phyloP scores from a whole-genome alignment of 2,797 vertebrate genomes.

The Pteronotus mesoamericanus region DNA sequence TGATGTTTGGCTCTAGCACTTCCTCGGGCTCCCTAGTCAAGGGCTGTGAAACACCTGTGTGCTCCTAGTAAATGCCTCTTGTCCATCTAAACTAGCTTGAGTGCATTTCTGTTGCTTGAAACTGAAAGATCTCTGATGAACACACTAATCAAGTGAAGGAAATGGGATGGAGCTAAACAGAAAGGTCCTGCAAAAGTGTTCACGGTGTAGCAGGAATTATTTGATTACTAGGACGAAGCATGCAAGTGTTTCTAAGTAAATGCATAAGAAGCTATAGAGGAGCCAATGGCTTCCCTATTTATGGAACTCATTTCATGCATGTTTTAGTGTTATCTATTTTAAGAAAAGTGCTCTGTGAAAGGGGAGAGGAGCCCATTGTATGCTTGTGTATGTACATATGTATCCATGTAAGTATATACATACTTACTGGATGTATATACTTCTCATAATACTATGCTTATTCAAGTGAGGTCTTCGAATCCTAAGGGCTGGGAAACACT shows the following conservation, averaged over 20 bases:
- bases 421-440: too few species aligned
- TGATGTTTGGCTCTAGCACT: neutral
- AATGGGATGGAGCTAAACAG: neutral
- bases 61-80: neutral
- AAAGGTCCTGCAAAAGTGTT: neutral
- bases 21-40: neutral
- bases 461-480: neutral
- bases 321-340: neutral
- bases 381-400: neutral
- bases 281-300: neutral
- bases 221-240: neutral
- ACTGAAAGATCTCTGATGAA: neutral
- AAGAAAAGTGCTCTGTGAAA: neutral
- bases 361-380: neutral
- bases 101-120: neutral
- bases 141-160: neutral
- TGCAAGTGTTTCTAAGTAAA: neutral
- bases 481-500: neutral
- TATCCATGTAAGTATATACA: neutral
- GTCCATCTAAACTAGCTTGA: neutral
- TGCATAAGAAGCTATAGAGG: neutral
- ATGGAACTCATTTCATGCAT: neutral
- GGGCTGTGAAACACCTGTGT: neutral
- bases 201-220: neutral
- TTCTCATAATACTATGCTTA: neutral